phyloP scores from a whole-genome alignment of 2,797 vertebrate genomes.

The Acrocephalus scirpaceus region DNA sequence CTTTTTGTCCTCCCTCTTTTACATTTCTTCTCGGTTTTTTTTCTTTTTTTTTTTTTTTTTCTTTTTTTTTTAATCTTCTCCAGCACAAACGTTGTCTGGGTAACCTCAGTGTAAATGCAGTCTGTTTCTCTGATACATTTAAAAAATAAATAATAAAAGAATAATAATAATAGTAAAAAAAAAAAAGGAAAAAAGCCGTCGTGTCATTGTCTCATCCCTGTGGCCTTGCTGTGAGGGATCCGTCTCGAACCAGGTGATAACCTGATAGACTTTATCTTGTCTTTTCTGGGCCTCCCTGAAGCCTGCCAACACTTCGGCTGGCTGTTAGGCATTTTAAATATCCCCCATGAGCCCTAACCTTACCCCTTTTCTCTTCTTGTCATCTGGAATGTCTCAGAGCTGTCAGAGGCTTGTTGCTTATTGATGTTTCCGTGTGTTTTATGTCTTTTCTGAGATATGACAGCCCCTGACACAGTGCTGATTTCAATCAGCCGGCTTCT shows the following conservation, averaged over 20 bases:
- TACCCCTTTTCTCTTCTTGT: slow-evolving; percentile 90
- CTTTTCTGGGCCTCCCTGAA: slow-evolving; percentile 88
- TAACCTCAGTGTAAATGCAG: slow-evolving; percentile 73
- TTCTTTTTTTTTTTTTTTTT: not conserved
- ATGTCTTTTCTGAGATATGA: slow-evolving; percentile 97
- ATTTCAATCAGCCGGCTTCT: slow-evolving; percentile 95
- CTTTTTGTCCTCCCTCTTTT: slow-evolving; percentile 44
- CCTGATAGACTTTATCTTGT: slow-evolving; percentile 99
- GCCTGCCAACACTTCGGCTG: slow-evolving; percentile 91
- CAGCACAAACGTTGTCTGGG: slow-evolving; percentile 77
- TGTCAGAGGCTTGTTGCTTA: slow-evolving; percentile 99
- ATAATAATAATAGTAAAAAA: slow-evolving; percentile 1
- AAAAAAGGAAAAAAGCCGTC: not conserved
- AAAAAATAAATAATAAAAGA: slow-evolving; percentile 66
- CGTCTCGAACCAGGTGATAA: slow-evolving; percentile 94
- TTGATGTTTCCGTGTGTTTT: slow-evolving; percentile 99
- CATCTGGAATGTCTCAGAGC: slow-evolving; percentile 89
- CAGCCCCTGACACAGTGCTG: slow-evolving; percentile 94
- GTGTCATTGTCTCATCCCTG: slow-evolving; percentile 79
- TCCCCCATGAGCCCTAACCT: slow-evolving; percentile 95
- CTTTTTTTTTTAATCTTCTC: slow-evolving; percentile 68
- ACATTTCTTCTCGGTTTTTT: slow-evolving; percentile 13
- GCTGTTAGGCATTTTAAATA: slow-evolving; percentile 89
- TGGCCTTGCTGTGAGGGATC: slow-evolving; percentile 87
- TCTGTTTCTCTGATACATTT: slow-evolving; percentile 74